phyloP scores from a whole-genome alignment of 2,797 vertebrate species.

The Etheostoma perlongum region DNA sequence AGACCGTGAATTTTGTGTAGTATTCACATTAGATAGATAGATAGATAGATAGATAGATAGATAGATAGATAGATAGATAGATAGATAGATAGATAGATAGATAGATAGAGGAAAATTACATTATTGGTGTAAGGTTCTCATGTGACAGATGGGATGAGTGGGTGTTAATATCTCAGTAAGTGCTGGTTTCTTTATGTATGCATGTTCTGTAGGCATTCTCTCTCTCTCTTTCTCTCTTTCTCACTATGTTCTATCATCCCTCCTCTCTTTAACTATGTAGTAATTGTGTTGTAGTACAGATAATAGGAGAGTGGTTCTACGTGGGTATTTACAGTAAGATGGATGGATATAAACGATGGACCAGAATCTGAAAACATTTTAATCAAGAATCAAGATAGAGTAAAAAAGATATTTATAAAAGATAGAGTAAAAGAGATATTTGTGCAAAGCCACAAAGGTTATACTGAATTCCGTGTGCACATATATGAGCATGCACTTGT shows the following conservation, averaged over 20 bases:
- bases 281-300: conserved; percentile 45
- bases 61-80: conserved; percentile 13
- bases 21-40: conserved; percentile 4
- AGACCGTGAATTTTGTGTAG: not conserved
- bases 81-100: conserved; percentile 33
- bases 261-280: conserved; percentile 41
- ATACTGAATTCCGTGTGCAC: not conserved
- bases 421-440: conserved; percentile 13
- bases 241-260: not conserved
- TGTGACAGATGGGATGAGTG: conserved; percentile 74
- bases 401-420: no score
- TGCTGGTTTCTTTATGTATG: conserved; percentile 57
- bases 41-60: conserved; percentile 41
- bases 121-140: conserved; percentile 60
- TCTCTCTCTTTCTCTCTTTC: conserved; percentile 26
- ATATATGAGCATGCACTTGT: not conserved
- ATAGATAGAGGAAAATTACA: conserved; percentile 49
- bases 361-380: no score
- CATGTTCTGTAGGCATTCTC: conserved; percentile 60
- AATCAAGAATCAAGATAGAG: no score
- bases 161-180: conserved; percentile 70
- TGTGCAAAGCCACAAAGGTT: not conserved
- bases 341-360: conserved; percentile 38
- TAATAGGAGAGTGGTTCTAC: conserved; percentile 35
- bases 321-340: conserved; percentile 56